A percentile compares a stretch with the other conserved stretches of the same genome.
phyloP scores from a whole-genome alignment of 2,797 vertebrate genomes.

The Hoplostethus atlanticus region DNA sequence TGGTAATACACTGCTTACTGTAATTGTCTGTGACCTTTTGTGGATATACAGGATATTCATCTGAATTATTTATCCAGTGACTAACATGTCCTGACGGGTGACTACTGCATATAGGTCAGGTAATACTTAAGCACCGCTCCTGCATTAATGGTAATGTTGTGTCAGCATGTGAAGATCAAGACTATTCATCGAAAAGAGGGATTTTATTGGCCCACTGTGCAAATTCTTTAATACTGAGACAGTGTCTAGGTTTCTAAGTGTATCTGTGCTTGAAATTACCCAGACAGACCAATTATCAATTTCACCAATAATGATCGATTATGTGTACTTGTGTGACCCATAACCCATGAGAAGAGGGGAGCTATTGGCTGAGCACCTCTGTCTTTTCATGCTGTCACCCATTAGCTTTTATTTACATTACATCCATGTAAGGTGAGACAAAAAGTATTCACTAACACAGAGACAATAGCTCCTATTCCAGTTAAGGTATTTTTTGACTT shows the following conservation, averaged over 20 bases:
- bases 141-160: conserved; percentile 53
- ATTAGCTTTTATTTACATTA: neutral
- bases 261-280: neutral
- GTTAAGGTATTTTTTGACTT: neutral
- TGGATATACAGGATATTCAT: conserved; percentile 60
- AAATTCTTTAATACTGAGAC: conserved; percentile 24
- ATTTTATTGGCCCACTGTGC: conserved; percentile 10
- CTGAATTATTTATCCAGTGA: conserved; percentile 84
- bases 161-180: conserved; percentile 20
- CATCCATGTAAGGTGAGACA: neutral
- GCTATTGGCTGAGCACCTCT: conserved; percentile 23
- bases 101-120: conserved; percentile 73
- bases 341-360: neutral
- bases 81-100: conserved; percentile 84
- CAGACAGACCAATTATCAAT: neutral
- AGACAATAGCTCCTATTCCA: neutral
- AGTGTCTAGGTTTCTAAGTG: neutral
- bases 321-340: conserved; percentile 28
- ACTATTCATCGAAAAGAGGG: conserved; percentile 2
- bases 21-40: conserved; percentile 73
- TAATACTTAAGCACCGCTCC: conserved; percentile 63
- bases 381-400: conserved; percentile 3
- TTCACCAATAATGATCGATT: neutral
- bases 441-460: neutral
- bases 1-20: conserved; percentile 60